Conservation (phyloP, 2,113 vertebrate genomes). For the Alces alces region DNA sequence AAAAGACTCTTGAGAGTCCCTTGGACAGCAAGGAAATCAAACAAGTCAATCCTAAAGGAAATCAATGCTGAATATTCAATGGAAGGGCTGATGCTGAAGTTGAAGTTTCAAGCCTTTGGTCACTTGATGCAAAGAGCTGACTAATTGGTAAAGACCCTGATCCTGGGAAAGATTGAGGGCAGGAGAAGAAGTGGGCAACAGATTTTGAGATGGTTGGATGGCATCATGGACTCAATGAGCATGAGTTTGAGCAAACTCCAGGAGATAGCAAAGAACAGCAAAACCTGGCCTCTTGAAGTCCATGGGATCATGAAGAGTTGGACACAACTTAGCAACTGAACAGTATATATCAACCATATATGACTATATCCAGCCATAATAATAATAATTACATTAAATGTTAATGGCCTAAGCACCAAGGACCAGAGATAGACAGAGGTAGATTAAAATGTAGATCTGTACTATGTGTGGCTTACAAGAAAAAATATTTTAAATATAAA, state of each 20-base stretch:
- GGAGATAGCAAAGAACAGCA: neutral
- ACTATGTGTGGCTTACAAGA: neutral
- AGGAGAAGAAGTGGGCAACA: neutral
- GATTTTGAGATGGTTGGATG: neutral
- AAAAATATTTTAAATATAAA: neutral
- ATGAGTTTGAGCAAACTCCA: neutral
- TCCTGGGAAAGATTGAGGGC: neutral
- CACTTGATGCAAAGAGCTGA: neutral
- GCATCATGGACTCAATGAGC: neutral
- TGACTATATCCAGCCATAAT: neutral
- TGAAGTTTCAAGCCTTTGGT: neutral
- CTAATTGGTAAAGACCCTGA: neutral
- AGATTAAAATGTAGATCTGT: neutral
- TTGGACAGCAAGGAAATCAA: neutral
- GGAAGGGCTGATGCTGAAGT: neutral
- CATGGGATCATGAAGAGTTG: accelerated
- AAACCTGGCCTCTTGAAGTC: neutral
- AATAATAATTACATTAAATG: neutral
- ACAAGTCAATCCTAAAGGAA: neutral
- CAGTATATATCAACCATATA: neutral
- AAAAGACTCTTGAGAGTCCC: neutral
- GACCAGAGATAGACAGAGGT: neutral
- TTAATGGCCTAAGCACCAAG: neutral
- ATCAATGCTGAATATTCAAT: neutral
- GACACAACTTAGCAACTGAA: neutral